phyloP scores from a whole-genome alignment of 2,113 vertebrate genomes.

The Piprites chloris region DNA sequence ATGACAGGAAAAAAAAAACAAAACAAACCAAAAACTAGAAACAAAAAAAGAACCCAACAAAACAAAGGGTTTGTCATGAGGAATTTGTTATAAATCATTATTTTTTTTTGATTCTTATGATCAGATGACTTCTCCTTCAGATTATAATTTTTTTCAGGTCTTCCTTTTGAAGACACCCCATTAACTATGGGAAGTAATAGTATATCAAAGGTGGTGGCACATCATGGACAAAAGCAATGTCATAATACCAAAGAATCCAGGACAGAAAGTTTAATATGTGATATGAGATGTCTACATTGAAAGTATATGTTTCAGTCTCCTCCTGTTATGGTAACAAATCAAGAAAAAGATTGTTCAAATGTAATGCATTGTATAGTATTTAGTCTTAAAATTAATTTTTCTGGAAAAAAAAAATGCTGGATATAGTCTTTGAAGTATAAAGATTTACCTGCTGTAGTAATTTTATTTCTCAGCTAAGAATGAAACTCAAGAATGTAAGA shows the following conservation, averaged over 20 bases:
- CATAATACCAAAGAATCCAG: background rate
- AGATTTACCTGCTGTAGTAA: background rate
- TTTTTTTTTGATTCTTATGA: background rate
- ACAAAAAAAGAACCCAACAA: no score
- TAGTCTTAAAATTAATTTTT: background rate
- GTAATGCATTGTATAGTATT: background rate
- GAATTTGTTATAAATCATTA: background rate
- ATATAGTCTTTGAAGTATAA: background rate
- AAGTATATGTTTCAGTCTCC: background rate
- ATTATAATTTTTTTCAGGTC: background rate
- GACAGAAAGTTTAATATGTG: background rate
- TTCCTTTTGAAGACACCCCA: background rate
- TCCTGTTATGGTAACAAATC: background rate
- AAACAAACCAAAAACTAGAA: no score
- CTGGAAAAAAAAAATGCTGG: background rate
- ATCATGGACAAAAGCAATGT: background rate
- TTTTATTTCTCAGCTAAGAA: background rate
- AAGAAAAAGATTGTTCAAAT: background rate
- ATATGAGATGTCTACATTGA: background rate
- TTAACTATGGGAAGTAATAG: background rate
- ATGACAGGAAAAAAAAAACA: background rate
- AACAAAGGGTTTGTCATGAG: background rate
- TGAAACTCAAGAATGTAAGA: background rate
- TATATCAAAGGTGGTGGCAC: background rate
- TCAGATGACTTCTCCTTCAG: background rate